These are phyloP conservation scores for Callimorpha dominula DNA, from an alignment of 2,888 invertebrate genomes.

Conservation along the genomic window DNA sequence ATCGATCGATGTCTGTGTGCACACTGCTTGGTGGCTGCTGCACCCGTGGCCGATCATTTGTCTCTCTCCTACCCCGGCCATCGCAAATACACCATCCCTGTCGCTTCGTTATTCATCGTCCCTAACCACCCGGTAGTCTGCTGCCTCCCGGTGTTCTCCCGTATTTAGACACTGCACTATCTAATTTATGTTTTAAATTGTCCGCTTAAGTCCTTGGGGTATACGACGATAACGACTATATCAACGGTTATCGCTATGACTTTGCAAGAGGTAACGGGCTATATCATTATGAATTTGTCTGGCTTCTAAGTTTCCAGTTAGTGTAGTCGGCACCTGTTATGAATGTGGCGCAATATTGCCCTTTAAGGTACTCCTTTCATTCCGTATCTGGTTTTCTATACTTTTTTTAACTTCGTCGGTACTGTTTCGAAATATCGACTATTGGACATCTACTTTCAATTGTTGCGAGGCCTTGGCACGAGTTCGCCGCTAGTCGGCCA, in stretches of 20 bases:
- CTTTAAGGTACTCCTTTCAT: constrained; percentile 61
- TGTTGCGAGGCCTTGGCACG: constrained; percentile 78
- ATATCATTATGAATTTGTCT: constrained; percentile 81
- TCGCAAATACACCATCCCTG: constrained; percentile 73
- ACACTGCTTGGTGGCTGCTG: constrained; percentile 73
- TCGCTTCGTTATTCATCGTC: constrained; percentile 82
- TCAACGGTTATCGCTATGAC: constrained; percentile 77
- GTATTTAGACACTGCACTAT: constrained; percentile 85
- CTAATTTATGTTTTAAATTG: constrained; percentile 85
- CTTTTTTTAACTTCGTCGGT: constrained; percentile 49
- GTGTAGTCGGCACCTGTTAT: constrained; percentile 65
- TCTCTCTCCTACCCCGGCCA: constrained; percentile 70
- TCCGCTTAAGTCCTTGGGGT: constrained; percentile 71
- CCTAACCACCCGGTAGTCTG: constrained; percentile 83
- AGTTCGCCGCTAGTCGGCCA: constrained; percentile 61
- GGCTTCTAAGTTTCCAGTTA: constrained; percentile 57
- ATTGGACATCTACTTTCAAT: constrained; percentile 78
- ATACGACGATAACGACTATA: constrained; percentile 72
- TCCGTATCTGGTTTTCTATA: constrained; percentile 56
- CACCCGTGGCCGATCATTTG: constrained; percentile 70
- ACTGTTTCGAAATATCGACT: constrained; percentile 64
- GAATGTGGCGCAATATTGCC: constrained; percentile 66
- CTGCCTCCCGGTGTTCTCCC: constrained; percentile 79
- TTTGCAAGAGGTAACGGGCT: constrained; percentile 74
- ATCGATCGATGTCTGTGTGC: constrained; percentile 85